Evolutionary conservation across 2,113 vertebrate species (phyloP), one percentile per base, ranked within the genome.

Genomic region (Picathartes gymnocephalus): DNA sequence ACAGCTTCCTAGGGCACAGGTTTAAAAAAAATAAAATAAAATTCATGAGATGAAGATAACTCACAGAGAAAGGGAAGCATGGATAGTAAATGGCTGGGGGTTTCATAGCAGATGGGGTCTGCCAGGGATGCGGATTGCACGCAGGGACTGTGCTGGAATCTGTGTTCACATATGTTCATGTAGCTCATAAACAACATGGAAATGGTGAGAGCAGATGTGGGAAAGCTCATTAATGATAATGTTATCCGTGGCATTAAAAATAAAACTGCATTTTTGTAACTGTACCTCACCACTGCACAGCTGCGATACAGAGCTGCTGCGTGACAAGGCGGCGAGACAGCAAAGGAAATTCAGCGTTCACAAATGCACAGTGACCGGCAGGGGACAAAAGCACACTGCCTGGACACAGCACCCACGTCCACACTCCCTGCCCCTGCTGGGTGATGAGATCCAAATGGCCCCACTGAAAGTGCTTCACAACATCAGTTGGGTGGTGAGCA

Each of bases 361-460:
- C 69, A 47, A 56, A 15, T 6, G n/a, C 30, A 8, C 13, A 9
- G 54, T 13, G n/a, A 69, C 35, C 2, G 10, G 24, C 60, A 57
- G 27, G 39, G 66, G 33, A 79, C 77, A 91, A 82, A 66, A 82
- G 8, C 69, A 85, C 39, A 13, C 31, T 50, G 39, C 66, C 40
- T 28, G 42, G 45, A 48, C 62, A 83, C 27, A 35, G n/a, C 1
- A 3, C 10, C 13, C 69, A 50, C 4, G 0, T 25, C 62, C 48
- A 24, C 0, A 0, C n/a, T 42, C 1, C 0, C 47, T 74, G 42
- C 10, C 4, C 2, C 60, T 79, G 21, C 45, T 30, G 61, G 22
- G 24, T 25, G 5, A 28, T n/a, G 64, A 70, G 54, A 83, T 31
- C 17, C 2, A 1, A 33, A 91, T 73, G 15, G 8, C 16, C 12